phyloP scores from a whole-genome alignment of 2,888 invertebrate genomes.

The Netelia virgata region DNA sequence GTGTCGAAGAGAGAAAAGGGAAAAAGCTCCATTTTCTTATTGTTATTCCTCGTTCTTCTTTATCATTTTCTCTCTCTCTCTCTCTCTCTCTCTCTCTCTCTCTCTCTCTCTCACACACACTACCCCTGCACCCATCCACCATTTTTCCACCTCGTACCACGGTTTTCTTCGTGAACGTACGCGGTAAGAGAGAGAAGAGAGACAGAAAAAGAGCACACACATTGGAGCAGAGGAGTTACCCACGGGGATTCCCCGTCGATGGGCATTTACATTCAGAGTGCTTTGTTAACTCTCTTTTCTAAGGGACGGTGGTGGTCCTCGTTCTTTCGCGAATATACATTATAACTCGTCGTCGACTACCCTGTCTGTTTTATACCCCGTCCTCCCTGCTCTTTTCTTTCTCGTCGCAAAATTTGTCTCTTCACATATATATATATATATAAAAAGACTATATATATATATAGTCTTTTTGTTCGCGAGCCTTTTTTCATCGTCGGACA shows the following conservation, averaged over 20 bases:
- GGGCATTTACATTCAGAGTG: slow-evolving; percentile 78
- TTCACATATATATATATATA: not conserved
- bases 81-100: no score
- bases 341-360: slow-evolving; percentile 60
- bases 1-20: slow-evolving; percentile 15
- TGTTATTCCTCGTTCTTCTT: slow-evolving; percentile 43
- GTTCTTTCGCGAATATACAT: slow-evolving; percentile 52
- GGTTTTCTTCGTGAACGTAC: slow-evolving; percentile 8
- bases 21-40: slow-evolving; percentile 56
- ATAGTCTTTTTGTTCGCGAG: slow-evolving; percentile 23
- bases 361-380: slow-evolving; percentile 5
- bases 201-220: slow-evolving; percentile 6
- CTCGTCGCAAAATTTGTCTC: slow-evolving; percentile 22
- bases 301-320: slow-evolving; percentile 17
- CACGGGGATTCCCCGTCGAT: slow-evolving; percentile 66
- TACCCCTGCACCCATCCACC: not conserved
- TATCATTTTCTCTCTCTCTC: slow-evolving; percentile 7
- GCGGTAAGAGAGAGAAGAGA: not conserved
- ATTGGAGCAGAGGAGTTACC: slow-evolving; percentile 28
- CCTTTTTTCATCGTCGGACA: not conserved
- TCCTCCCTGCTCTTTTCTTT: not conserved
- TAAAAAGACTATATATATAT: no score
- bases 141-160: not conserved
- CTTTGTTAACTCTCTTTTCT: slow-evolving; percentile 73
- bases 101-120: no score